Conservation (phyloP, 2,113 vertebrate species). For the Apteryx owenii region DNA sequence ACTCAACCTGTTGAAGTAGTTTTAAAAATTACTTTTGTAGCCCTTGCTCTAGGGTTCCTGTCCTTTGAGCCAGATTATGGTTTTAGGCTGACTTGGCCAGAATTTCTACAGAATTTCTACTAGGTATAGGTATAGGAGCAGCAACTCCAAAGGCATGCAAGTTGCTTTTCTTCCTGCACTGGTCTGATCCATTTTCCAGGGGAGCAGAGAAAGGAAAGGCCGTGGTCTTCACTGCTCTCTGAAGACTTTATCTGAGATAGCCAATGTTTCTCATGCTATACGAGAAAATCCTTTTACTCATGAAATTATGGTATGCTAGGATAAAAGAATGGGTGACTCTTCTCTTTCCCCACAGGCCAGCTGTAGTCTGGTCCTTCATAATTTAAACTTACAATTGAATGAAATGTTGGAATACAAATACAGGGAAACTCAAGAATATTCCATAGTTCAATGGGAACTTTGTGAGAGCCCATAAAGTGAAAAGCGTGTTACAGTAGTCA, state of each 20-base stretch:
- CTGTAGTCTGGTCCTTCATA: not conserved
- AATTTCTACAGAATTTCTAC: not conserved
- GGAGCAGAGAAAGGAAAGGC: not conserved
- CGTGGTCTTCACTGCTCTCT: not conserved
- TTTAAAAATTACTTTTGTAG: conserved; percentile 28
- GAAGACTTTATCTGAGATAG: not conserved
- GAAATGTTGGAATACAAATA: not conserved
- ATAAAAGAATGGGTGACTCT: not conserved
- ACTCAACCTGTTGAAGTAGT: conserved; percentile 39
- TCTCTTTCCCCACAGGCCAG: not conserved
- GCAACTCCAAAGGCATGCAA: not conserved
- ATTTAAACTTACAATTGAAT: not conserved
- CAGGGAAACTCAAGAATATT: not conserved
- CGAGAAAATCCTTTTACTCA: not conserved
- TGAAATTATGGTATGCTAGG: not conserved
- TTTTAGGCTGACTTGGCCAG: not conserved
- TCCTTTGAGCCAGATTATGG: conserved; percentile 9
- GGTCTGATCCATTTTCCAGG: not conserved
- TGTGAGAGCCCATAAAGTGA: not conserved
- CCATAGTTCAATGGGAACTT: not conserved
- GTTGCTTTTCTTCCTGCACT: not conserved
- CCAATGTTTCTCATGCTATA: not conserved
- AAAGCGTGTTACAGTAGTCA: not conserved
- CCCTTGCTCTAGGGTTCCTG: not conserved
- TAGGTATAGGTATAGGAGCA: not conserved